These are phyloP conservation scores for Lasioglossum baleicum DNA, from an alignment of 1,140 invertebrate genomes.

Conservation along the genomic window DNA sequence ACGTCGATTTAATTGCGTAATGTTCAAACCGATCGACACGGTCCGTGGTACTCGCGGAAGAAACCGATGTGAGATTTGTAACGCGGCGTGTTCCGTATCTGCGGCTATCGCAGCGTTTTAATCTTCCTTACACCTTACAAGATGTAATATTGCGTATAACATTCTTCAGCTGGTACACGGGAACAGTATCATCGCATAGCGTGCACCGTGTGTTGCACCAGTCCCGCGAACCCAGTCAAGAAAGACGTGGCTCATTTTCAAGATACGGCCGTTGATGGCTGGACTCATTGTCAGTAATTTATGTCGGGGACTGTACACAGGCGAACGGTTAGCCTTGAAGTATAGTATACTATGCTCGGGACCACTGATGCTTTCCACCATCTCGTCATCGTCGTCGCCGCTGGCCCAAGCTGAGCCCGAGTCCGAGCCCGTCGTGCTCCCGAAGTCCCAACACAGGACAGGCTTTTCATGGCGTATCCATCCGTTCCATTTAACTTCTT, in stretches of 20 bases:
- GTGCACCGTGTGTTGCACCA: background rate
- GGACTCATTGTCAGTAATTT: slow-evolving; percentile 46
- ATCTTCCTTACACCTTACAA: slow-evolving; percentile 27
- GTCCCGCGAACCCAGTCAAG: background rate
- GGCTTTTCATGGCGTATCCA: background rate
- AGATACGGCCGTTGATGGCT: slow-evolving; percentile 7
- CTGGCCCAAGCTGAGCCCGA: too few relatives aligned
- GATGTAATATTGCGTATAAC: slow-evolving; percentile 19
- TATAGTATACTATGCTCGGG: slow-evolving; percentile 46
- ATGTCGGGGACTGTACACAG: slow-evolving; percentile 62
- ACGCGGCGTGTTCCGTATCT: background rate
- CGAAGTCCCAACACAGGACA: too few relatives aligned
- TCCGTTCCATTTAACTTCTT: slow-evolving; percentile 8
- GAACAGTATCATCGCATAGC: slow-evolving; percentile 1
- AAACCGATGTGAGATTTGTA: background rate
- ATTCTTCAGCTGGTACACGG: background rate
- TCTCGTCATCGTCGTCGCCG: slow-evolving; percentile 25
- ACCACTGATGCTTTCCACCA: slow-evolving; percentile 57
- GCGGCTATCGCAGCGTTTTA: slow-evolving; percentile 17
- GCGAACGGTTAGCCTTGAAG: slow-evolving; percentile 72
- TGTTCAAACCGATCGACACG: background rate
- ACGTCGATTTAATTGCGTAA: background rate
- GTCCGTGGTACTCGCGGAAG: background rate
- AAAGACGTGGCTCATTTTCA: slow-evolving; percentile 8
- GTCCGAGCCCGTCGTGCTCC: too few relatives aligned